phyloP scores from a whole-genome alignment of 2,888 invertebrate genomes.

The Julus scanicus region DNA sequence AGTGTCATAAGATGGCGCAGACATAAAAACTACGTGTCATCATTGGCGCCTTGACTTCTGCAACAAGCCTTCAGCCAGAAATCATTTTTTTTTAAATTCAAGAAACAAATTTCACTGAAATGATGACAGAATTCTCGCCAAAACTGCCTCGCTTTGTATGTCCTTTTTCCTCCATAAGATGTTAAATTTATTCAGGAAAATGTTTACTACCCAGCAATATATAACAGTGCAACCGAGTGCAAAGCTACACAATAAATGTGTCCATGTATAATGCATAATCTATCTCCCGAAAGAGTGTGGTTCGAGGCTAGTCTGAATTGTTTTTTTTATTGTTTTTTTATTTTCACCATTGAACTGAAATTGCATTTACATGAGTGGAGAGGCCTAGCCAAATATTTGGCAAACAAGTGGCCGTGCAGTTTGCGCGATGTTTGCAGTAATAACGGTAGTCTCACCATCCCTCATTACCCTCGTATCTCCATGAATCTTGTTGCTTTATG shows the following conservation, averaged over 20 bases:
- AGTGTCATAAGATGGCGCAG: too few species aligned
- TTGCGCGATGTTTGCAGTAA: background rate
- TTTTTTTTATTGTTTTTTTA: background rate
- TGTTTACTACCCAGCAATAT: background rate
- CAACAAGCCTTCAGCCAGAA: too few species aligned
- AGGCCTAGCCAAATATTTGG: background rate
- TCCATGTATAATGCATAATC: constrained; percentile 28
- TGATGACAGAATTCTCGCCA: background rate
- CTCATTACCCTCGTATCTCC: background rate
- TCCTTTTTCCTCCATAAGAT: too few species aligned
- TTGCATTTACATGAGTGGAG: constrained; percentile 11
- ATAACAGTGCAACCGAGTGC: background rate
- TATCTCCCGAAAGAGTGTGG: background rate
- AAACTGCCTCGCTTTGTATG: background rate
- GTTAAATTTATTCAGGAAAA: background rate
- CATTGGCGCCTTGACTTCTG: too few species aligned
- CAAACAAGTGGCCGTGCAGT: background rate
- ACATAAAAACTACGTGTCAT: too few species aligned
- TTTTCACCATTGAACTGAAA: constrained; percentile 15
- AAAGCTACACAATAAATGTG: background rate
- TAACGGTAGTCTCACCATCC: background rate
- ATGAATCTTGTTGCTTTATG: constrained; percentile 15
- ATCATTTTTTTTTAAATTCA: background rate
- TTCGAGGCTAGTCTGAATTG: background rate
- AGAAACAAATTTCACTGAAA: background rate